Evolutionary conservation across 2,888 invertebrate genomes (phyloP).

Genomic region (Adineta ricciae): DNA sequence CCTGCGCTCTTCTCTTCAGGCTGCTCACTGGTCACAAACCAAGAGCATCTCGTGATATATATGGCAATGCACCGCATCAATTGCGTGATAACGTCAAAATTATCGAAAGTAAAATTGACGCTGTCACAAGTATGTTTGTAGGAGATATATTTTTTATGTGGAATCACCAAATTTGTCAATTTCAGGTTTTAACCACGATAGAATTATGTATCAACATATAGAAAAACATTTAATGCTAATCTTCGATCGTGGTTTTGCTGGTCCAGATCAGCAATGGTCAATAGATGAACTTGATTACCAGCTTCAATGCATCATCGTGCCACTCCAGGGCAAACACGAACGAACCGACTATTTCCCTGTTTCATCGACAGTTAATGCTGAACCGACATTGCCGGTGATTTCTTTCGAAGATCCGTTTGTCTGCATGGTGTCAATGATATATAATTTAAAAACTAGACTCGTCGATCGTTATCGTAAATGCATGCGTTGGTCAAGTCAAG

Average conservation of each 20-base stretch:
- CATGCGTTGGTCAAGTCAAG: neutral
- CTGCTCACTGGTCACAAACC: neutral
- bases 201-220: neutral
- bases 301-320: neutral
- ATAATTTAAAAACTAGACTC: neutral
- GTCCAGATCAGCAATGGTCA: neutral
- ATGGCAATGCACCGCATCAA: neutral
- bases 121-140: neutral
- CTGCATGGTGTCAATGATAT: neutral
- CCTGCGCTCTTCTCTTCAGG: neutral
- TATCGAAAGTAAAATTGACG: neutral
- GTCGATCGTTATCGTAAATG: neutral
- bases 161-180: too few relatives aligned
- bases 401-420: neutral
- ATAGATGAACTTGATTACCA: neutral
- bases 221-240: neutral
- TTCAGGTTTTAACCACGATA: neutral
- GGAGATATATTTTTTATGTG: too few relatives aligned
- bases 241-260: neutral
- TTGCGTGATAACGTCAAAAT: neutral
- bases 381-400: neutral
- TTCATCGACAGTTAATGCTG: neutral
- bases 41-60: neutral
- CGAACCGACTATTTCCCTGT: neutral
- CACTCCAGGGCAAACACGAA: neutral